A percentile compares a stretch with the other conserved stretches of the same genome.
Conservation (phyloP, 2,888 invertebrate species). For the Tenthredo amoena region DNA sequence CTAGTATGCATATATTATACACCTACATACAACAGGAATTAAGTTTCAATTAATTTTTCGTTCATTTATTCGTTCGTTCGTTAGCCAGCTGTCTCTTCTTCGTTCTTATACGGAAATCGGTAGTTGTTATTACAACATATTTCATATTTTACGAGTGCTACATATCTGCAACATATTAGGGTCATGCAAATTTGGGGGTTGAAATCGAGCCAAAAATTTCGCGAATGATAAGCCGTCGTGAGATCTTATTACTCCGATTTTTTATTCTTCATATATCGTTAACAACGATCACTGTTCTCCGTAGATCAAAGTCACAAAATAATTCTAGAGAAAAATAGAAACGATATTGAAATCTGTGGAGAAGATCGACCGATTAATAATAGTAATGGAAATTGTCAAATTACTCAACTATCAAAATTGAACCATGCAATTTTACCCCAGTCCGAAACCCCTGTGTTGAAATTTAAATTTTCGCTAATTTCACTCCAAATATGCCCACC, state of each 20-base stretch:
- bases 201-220: background rate
- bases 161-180: background rate
- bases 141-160: background rate
- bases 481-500: background rate
- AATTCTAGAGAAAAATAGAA: background rate
- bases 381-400: background rate
- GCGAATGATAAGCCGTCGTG: too few species aligned
- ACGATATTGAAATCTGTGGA: background rate
- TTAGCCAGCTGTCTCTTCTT: background rate
- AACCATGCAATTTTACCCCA: background rate
- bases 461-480: too few species aligned
- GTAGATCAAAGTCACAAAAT: too few species aligned
- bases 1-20: background rate
- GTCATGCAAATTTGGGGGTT: background rate
- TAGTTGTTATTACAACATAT: background rate
- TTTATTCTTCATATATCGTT: too few species aligned
- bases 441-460: background rate
- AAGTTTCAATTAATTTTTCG: conserved; percentile 4
- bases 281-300: too few species aligned
- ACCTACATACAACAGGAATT: conserved; percentile 1
- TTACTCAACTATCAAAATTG: background rate
- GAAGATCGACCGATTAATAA: background rate
- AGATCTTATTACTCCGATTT: too few species aligned
- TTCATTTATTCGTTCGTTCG: conserved; percentile 13
- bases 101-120: background rate